Conservation (phyloP, 2,113 vertebrate genomes). For the Pterocles gutturalis region DNA sequence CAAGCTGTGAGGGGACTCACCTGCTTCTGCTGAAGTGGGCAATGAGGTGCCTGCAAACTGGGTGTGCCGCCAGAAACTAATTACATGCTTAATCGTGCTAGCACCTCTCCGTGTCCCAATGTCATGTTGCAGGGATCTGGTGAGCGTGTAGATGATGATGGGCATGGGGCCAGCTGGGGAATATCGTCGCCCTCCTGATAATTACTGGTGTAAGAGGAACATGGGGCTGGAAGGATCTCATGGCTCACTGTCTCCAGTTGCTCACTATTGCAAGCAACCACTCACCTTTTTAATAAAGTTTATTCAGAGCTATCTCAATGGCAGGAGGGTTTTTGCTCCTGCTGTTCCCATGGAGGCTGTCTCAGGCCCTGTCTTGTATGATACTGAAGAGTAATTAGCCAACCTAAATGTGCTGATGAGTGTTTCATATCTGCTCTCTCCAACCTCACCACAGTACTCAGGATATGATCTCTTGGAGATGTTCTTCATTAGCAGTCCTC, state of each 20-base stretch:
- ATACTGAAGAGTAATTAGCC: not conserved
- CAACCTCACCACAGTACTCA: not conserved
- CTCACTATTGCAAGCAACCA: not conserved
- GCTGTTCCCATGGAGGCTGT: not conserved
- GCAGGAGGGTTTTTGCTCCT: not conserved
- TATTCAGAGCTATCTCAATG: not conserved
- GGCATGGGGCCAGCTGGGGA: not conserved
- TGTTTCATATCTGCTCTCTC: not conserved
- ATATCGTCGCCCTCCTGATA: not conserved
- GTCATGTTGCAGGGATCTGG: not conserved
- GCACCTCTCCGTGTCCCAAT: accelerated
- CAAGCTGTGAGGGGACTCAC: not conserved
- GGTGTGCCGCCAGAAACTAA: not conserved
- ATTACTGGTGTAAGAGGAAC: not conserved
- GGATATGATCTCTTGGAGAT: not conserved
- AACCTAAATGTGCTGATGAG: not conserved
- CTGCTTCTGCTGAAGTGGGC: not conserved
- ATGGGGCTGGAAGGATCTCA: not conserved
- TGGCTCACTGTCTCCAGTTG: not conserved
- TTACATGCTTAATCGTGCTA: not conserved
- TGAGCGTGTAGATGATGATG: not conserved
- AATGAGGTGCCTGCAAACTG: accelerated
- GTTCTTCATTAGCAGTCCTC: not conserved
- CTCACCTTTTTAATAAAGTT: not conserved
- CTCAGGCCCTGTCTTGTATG: not conserved